A percentile compares a stretch with the other conserved stretches of the same genome.
phyloP scores from a whole-genome alignment of 2,113 vertebrate species.

The Phyllostomus hastatus region DNA sequence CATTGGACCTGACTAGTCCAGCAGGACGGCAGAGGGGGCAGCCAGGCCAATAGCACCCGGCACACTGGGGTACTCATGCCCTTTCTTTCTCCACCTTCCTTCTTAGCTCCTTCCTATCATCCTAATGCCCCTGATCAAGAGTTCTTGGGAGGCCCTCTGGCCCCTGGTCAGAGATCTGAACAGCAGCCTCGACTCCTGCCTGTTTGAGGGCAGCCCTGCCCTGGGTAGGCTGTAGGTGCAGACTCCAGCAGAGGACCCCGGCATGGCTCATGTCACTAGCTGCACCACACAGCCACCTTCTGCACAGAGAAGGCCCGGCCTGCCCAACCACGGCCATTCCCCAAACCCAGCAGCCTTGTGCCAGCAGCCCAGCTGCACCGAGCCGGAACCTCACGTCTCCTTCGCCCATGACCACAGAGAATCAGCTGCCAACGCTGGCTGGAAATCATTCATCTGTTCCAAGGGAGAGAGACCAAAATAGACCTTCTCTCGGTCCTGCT shows the following conservation, averaged over 20 bases:
- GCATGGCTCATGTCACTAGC: background rate
- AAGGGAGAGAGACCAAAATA: conserved; percentile 56
- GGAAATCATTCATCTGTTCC: conserved; percentile 66
- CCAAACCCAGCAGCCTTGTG: background rate
- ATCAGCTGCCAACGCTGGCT: conserved; percentile 41
- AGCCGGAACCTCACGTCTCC: conserved; percentile 50
- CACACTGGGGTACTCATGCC: background rate
- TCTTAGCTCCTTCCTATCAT: background rate
- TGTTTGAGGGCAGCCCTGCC: background rate
- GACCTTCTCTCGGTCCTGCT: conserved; percentile 35
- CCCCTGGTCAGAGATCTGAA: background rate
- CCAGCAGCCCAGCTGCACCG: background rate
- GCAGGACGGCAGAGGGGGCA: background rate
- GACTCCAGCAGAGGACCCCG: background rate
- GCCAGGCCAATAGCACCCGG: background rate
- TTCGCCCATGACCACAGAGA: conserved; percentile 48
- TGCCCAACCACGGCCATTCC: background rate
- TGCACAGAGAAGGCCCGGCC: background rate
- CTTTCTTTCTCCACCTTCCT: background rate
- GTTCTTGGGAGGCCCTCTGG: background rate
- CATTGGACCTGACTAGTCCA: background rate
- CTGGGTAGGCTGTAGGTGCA: too few species aligned
- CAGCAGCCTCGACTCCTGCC: background rate
- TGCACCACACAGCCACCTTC: background rate
- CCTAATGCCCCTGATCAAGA: background rate